A percentile compares a stretch with the other conserved stretches of the same genome.
These are phyloP conservation scores for Cosmia pyralina DNA, from an alignment of 2,888 invertebrate genomes.

Conservation along the genomic window DNA sequence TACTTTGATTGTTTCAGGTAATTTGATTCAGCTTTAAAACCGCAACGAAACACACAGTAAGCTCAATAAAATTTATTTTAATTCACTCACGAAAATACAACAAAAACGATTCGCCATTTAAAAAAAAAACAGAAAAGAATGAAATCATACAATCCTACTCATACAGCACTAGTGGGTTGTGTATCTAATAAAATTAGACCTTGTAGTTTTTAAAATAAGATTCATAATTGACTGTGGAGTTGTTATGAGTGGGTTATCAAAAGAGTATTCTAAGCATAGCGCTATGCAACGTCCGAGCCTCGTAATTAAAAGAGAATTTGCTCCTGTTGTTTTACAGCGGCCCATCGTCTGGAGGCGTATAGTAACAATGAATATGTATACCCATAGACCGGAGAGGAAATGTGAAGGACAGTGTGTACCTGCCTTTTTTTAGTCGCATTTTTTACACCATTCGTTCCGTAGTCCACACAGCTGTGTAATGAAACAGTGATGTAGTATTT, in stretches of 20 bases:
- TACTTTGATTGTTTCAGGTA: slow-evolving; percentile 69
- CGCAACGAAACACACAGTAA: slow-evolving; percentile 22
- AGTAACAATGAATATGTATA: slow-evolving; percentile 74
- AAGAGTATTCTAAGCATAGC: slow-evolving; percentile 78
- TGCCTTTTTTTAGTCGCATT: slow-evolving; percentile 68
- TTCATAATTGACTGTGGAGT: slow-evolving; percentile 67
- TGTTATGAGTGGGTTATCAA: slow-evolving; percentile 73
- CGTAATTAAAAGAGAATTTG: slow-evolving; percentile 82
- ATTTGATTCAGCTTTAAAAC: slow-evolving; percentile 41
- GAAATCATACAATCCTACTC: slow-evolving; percentile 56
- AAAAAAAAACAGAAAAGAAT: slow-evolving; percentile 49
- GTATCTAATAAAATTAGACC: slow-evolving; percentile 59
- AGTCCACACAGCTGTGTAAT: slow-evolving; percentile 40
- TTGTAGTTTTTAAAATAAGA: slow-evolving; percentile 59
- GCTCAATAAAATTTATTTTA: slow-evolving; percentile 37
- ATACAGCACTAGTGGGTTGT: slow-evolving; percentile 27
- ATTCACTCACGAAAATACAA: slow-evolving; percentile 40
- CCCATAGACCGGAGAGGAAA: slow-evolving; percentile 64
- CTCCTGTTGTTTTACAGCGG: slow-evolving; percentile 79
- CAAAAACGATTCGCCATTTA: slow-evolving; percentile 29
- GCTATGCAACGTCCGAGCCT: slow-evolving; percentile 73
- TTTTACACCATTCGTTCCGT: slow-evolving; percentile 50
- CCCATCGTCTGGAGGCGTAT: slow-evolving; percentile 77
- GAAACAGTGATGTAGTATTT: slow-evolving; percentile 44
- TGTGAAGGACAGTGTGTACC: slow-evolving; percentile 73